Evolutionary conservation across 2,113 vertebrate species (phyloP).

Genomic region (Colinus virginianus): DNA sequence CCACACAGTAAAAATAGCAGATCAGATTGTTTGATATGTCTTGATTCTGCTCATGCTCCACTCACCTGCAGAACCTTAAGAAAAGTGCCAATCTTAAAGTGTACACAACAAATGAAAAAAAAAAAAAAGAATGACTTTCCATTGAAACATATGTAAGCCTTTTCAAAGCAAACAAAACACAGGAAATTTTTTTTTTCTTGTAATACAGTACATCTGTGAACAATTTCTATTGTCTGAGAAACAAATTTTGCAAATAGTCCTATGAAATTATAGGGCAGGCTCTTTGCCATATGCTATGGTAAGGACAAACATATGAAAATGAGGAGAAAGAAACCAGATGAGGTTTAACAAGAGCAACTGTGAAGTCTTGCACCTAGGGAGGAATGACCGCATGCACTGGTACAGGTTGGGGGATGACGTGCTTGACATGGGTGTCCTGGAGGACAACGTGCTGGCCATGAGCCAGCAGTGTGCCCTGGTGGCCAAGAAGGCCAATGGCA

Average conservation of each 20-base stretch:
- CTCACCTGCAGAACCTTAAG: neutral
- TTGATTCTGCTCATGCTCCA: neutral
- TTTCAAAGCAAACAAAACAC: neutral
- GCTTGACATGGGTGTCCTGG: too few species aligned
- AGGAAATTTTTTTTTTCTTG: neutral
- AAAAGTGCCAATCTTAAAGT: neutral
- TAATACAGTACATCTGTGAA: neutral
- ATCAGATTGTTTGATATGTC: neutral
- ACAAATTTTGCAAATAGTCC: neutral
- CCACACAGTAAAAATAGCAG: neutral
- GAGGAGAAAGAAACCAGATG: too few species aligned
- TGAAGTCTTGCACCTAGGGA: too few species aligned
- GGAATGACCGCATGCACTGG: too few species aligned
- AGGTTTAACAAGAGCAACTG: too few species aligned
- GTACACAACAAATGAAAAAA: neutral
- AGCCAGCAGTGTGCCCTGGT: too few species aligned
- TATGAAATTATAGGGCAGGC: neutral
- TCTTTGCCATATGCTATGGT: neutral
- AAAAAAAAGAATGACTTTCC: fast-evolving
- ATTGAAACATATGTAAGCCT: fast-evolving
- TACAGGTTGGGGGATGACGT: too few species aligned
- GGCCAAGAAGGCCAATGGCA: too few species aligned
- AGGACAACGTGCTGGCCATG: too few species aligned
- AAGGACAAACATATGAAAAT: too few species aligned
- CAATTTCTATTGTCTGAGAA: neutral